Conservation (phyloP, 2,113 vertebrate genomes). For the Vicugna pacos region DNA sequence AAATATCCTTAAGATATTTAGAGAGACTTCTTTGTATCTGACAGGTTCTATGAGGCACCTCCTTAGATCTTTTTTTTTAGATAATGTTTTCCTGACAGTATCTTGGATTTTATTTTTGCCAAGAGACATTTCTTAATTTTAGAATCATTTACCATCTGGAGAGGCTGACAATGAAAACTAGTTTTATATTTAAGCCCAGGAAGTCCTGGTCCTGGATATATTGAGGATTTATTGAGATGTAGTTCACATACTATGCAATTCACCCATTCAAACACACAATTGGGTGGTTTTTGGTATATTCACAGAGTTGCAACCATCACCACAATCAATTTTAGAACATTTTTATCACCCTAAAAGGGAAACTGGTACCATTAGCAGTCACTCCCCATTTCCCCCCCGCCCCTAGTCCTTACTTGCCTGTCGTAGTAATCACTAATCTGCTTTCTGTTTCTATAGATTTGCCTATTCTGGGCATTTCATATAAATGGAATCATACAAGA, state of each 20-base stretch:
- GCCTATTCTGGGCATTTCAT: neutral
- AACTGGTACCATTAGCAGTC: neutral
- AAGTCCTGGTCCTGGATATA: neutral
- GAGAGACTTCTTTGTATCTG: neutral
- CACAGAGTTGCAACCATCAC: neutral
- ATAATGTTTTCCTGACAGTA: neutral
- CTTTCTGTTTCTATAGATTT: neutral
- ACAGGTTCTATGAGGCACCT: neutral
- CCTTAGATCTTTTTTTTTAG: slow-evolving; percentile 1
- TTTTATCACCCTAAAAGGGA: neutral
- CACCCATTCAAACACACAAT: neutral
- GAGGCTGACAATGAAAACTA: neutral
- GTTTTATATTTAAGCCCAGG: neutral
- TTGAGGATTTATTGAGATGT: neutral
- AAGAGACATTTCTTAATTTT: neutral
- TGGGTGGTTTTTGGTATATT: neutral
- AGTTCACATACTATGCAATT: neutral
- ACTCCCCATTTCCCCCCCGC: neutral
- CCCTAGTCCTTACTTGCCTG: neutral
- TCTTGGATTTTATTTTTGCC: slow-evolving; percentile 10
- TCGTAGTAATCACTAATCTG: neutral
- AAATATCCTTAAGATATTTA: neutral
- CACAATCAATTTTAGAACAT: neutral
- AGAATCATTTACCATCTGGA: slow-evolving; percentile 16
- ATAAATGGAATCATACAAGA: neutral